Evolutionary conservation across 1,140 invertebrate genomes (phyloP), one percentile per base, ranked within the genome.

Genomic region (Drosophila sproati): DNA sequence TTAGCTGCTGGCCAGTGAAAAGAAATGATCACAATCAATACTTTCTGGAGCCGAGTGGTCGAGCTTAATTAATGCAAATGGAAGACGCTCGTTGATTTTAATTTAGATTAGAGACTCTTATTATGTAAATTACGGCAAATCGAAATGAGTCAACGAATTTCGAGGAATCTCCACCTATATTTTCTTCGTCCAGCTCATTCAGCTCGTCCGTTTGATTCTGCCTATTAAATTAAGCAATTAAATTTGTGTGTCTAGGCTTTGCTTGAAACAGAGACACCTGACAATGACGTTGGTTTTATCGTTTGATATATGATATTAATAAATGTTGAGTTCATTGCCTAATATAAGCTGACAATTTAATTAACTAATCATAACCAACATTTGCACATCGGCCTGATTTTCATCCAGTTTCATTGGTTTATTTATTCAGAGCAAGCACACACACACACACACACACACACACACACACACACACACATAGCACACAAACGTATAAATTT

Each of bases 11-110:
- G 48, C 54, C 55, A 50, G 28, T 34, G 66, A 52, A 78, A 83
- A 88, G 73, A 83, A 87, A 70, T 70, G 83, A 88, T 88, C 63
- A 37, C 62, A 87, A 88, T 87, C 83, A 78, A 87, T 87, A 86
- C 74, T 78, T 63, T 55, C 8, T 41, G 55, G 43, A 61, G 12
- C 47, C 34, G 31, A 39, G n/a, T 34, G 50, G 52, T 41, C 62
- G 55, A 62, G 78, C 73, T 83, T 88, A 87, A 87, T 87, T 87
- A 87, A 87, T 87, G 83, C 83, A 87, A 87, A 87, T 87, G 83
- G 62, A 43, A 61, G 68, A 29, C 45, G 59, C 60, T 78, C 80
- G 76, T 88, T 87, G 83, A 87, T 87, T 87, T 87, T 87, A 80
- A 87, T 88, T 87, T 88, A 88, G 83, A 87, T 87, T 87, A 77